Evolutionary conservation across 2,797 vertebrate genomes (phyloP).

Genomic region (Martes flavigula): DNA sequence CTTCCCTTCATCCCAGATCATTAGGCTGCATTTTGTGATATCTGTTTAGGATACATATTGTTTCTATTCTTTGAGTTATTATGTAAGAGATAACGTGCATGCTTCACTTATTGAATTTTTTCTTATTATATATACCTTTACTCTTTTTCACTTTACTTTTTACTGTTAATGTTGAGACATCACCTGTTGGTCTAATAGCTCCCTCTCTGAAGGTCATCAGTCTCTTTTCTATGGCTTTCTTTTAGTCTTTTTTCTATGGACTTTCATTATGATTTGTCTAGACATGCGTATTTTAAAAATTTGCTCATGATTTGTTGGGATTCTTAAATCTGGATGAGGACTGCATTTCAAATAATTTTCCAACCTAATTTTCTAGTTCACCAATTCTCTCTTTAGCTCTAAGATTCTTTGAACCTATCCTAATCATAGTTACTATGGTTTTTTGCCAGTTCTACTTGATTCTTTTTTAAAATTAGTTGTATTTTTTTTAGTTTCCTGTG

Average conservation of each 20-base stretch:
- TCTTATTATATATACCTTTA: neutral
- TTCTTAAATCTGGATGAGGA: constrained; percentile 7
- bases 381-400: neutral
- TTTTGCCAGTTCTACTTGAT: neutral
- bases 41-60: neutral
- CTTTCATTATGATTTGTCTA: neutral
- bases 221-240: neutral
- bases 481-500: neutral
- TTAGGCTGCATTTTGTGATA: neutral
- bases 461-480: neutral
- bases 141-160: neutral
- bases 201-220: neutral
- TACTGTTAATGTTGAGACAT: neutral
- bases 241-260: neutral
- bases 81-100: neutral
- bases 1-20: neutral
- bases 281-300: neutral
- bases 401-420: neutral
- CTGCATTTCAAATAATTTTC: neutral
- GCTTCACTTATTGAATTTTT: neutral
- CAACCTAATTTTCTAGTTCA: neutral
- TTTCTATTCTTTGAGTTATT: neutral
- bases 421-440: neutral
- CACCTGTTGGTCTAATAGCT: neutral
- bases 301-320: neutral